A percentile compares a stretch with the other conserved stretches of the same genome.
Evolutionary conservation across 2,888 invertebrate genomes (phyloP).

Genomic region (Melinaea marsaeus): DNA sequence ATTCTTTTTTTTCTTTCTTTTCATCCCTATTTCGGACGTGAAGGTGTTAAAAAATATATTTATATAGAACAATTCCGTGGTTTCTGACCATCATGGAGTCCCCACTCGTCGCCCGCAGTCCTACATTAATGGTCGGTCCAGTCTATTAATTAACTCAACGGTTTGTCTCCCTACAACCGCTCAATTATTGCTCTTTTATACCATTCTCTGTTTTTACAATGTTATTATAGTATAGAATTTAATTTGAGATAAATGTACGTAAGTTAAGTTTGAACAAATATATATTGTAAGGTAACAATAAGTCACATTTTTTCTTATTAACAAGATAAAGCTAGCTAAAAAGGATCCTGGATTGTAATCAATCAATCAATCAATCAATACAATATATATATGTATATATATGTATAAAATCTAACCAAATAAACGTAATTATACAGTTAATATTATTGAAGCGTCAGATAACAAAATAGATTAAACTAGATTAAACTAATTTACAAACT

Average conservation of each 20-base stretch:
- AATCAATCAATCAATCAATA: too few relatives aligned
- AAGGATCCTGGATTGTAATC: too few relatives aligned
- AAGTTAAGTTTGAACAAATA: too few relatives aligned
- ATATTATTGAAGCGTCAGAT: too few relatives aligned
- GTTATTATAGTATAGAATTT: background rate
- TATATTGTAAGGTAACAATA: too few relatives aligned
- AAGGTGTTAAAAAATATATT: too few relatives aligned
- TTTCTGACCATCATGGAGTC: constrained; percentile 8
- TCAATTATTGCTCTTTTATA: constrained; percentile 26
- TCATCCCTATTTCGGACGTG: background rate
- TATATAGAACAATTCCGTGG: background rate
- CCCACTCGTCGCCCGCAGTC: constrained; percentile 43
- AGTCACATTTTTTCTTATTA: too few relatives aligned
- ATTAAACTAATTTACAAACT: constrained; percentile 27
- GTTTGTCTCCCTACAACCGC: constrained; percentile 34
- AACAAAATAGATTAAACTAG: constrained; percentile 23
- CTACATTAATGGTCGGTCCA: constrained; percentile 48
- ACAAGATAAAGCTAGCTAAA: too few relatives aligned
- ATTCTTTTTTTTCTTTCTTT: background rate
- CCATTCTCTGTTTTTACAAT: constrained; percentile 11
- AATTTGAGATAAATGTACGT: too few relatives aligned
- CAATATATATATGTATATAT: too few relatives aligned
- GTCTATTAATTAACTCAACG: constrained; percentile 53
- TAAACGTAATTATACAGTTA: too few relatives aligned
- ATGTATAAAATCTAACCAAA: too few relatives aligned